Evolutionary conservation across 2,113 vertebrate genomes (phyloP), one percentile per base, ranked within the genome.

Genomic region (Mesembrinibis cayennensis): DNA sequence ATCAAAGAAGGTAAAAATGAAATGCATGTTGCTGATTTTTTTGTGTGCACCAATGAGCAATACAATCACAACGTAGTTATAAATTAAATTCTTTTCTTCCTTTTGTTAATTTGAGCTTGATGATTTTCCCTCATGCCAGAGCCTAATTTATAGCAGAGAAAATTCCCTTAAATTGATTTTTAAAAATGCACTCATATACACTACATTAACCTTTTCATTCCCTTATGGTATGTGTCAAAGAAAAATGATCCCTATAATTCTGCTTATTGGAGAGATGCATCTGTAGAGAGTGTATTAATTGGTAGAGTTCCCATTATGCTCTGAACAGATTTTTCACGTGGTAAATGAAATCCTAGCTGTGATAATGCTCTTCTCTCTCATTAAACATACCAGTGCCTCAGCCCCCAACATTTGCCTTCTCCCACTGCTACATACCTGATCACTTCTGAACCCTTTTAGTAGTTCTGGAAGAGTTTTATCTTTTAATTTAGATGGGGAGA

Each of bases 71-170:
- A 26, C 22, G 45, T 91, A 77, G 58, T 94, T 96, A 96, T 91
- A 89, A 93, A 91, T 95, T 78, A 94, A 95, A 81, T 84, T 88
- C 32, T 87, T 97, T 95, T 96, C 34, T 96, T 97, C 84, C 80
- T 93, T 97, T 96, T 70, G 42, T 91, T 97, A 97, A 92, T 95
- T 81, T 93, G 82, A 89, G 65, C 92, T 96, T 96, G 59, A 85
- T 96, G 83, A 63, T 93, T 97, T 96, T 84, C 89, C 76, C 79
- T 78, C 55, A 42, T 96, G 82, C 82, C 63, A 76, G 32, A 82
- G 56, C 78, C 78, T 96, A 90, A 95, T 93, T 97, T 97, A 80
- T 17, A 90, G 50, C 65, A 93, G 87, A 95, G 69, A 96, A 97
- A 94, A 90, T 70, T 84, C 32, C 58, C 81, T 96, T 97, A 92